phyloP scores from a whole-genome alignment of 2,797 vertebrate genomes.

The Paramormyrops hopkinsi region DNA sequence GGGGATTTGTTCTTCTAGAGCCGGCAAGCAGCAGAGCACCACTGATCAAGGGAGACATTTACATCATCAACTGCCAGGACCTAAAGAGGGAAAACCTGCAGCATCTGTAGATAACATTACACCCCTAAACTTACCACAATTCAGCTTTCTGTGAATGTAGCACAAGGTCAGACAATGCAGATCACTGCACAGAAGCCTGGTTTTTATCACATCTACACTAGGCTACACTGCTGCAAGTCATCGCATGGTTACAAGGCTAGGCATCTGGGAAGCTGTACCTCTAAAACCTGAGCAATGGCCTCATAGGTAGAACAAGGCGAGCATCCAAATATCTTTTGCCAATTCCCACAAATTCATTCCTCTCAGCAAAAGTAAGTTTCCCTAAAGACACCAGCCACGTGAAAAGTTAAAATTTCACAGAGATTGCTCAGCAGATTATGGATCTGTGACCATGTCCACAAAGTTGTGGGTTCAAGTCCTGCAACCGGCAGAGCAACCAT shows the following conservation, averaged over 20 bases:
- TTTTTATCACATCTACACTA: not conserved
- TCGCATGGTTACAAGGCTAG: constrained; percentile 35
- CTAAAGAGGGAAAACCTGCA: not conserved
- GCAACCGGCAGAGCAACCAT: not conserved
- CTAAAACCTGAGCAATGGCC: constrained; percentile 53
- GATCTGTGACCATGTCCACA: not conserved
- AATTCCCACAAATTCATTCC: constrained; percentile 38
- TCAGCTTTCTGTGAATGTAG: not conserved
- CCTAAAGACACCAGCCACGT: not conserved
- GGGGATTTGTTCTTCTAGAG: not conserved
- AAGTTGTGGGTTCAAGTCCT: not conserved
- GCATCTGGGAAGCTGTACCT: constrained; percentile 27
- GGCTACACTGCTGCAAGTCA: not conserved
- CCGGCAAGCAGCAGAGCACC: constrained; percentile 25
- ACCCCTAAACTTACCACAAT: not conserved
- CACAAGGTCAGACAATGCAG: not conserved
- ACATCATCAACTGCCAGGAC: not conserved
- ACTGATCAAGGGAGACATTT: constrained; percentile 20
- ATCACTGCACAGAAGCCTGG: not conserved
- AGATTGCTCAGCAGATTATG: not conserved
- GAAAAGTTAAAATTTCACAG: not conserved
- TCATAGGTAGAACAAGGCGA: constrained; percentile 59
- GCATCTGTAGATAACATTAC: not conserved
- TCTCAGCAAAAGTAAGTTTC: constrained; percentile 31
- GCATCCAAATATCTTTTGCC: constrained; percentile 14